phyloP scores from a whole-genome alignment of 2,888 invertebrate species.

The Pedicia rivosa region DNA sequence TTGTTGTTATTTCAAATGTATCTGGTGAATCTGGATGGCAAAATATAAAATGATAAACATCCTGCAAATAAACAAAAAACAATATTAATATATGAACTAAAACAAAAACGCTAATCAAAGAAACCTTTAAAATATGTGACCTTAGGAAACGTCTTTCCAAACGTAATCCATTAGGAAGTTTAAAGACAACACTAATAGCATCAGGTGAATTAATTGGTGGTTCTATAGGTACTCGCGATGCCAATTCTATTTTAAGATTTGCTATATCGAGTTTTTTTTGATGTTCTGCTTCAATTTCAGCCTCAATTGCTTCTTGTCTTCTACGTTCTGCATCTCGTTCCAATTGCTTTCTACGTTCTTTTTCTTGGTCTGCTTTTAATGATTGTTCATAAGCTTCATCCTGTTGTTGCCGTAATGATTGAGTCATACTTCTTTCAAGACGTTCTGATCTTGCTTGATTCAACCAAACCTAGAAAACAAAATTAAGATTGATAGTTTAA shows the following conservation, averaged over 20 bases:
- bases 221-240: slow-evolving; percentile 53
- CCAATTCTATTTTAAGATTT: slow-evolving; percentile 47
- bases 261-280: slow-evolving; percentile 40
- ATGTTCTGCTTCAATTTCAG: slow-evolving; percentile 35
- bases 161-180: slow-evolving; percentile 77
- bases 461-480: too few species aligned
- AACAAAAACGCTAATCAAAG: slow-evolving; percentile 7
- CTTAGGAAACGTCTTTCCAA: slow-evolving; percentile 75
- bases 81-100: background rate
- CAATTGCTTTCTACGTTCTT: slow-evolving; percentile 57
- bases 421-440: slow-evolving; percentile 69
- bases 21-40: slow-evolving; percentile 87
- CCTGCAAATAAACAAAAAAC: slow-evolving; percentile 39
- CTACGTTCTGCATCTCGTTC: slow-evolving; percentile 37
- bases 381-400: slow-evolving; percentile 90
- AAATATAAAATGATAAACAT: slow-evolving; percentile 87
- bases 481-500: too few species aligned
- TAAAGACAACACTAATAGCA: slow-evolving; percentile 73
- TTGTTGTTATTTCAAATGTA: slow-evolving; percentile 88
- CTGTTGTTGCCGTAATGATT: slow-evolving; percentile 75
- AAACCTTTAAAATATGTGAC: slow-evolving; percentile 66
- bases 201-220: slow-evolving; percentile 52
- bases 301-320: slow-evolving; percentile 33
- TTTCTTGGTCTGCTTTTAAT: slow-evolving; percentile 83
- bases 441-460: slow-evolving; percentile 74